Base-by-base conservation (phyloP, 2,888 invertebrate species). In the Actias luna region DNA sequence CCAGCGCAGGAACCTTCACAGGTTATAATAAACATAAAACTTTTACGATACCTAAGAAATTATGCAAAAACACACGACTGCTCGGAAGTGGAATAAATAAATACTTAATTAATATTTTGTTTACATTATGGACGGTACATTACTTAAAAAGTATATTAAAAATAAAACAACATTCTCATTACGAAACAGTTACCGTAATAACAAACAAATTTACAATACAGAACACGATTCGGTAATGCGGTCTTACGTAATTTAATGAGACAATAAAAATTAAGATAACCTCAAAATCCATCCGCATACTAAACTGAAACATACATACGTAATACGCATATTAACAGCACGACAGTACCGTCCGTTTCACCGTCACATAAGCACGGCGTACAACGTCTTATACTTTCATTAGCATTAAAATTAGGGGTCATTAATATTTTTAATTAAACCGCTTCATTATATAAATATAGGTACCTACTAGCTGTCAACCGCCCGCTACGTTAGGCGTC, bases 251-350 rank as follows among this genome's bases (percentile, higher is more conserved):
- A 78, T 64, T 29, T 60, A 64, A 64, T 63, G 61, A 52, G 65
- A 66, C 71, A 80, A 82, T 82, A 63, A 69, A 71, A 74, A 70
- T 60, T 36, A 65, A 73, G 83, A 85, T 86, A 84, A 82, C 83
- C 85, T 84, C 75, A 76, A 85, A 86, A 84, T 80, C 72, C 87
- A 83, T 83, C 80, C 83, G 81, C 76, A 77, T 77, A 76, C 67
- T 73, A 74, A 74, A 73, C 67, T 70, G 72, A 36, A 61, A 22
- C 46, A 50, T 42, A 42, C n/a, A 61, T 39, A 61, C 61, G 29
- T 61, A 57, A 62, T 62, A 58, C 31, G 61, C 57, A 39, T 62
- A 61, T 61, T 55, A 39, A 39, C 18, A n/a, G n/a, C n/a, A 61
- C 55, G 57, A 61, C 57, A 61, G 29, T 29, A 39, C 55, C 31